These are phyloP conservation scores for Amphiura filiformis DNA, from an alignment of 35 echinoderm and acorn worm genomes.

Conservation along the genomic window DNA sequence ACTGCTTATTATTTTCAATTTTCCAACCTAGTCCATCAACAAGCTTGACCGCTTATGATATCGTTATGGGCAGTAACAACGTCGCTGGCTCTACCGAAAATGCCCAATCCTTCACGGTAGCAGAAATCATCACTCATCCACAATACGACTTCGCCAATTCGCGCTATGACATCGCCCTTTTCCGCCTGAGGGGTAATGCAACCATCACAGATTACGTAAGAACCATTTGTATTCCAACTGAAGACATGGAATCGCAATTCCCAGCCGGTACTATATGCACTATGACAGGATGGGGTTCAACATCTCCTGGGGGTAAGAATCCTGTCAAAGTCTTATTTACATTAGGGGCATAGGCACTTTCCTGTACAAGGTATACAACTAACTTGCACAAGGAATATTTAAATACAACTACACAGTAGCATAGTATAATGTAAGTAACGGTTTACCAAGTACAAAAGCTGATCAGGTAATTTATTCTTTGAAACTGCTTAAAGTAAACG, in stretches of 20 bases:
- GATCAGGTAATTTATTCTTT: no score
- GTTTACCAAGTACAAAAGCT: no score
- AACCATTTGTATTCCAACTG: constrained; percentile 32
- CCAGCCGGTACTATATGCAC: not conserved
- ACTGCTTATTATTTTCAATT: no score
- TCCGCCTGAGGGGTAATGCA: constrained; percentile 3
- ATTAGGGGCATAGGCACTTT: no score
- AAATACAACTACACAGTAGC: no score
- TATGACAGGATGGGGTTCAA: constrained; percentile 46
- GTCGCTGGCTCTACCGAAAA: not conserved
- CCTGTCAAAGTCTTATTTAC: no score
- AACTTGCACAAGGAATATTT: no score
- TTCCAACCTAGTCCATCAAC: no score
- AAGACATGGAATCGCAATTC: constrained; percentile 27
- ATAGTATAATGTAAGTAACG: no score
- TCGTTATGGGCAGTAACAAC: not conserved
- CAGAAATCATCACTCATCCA: not conserved
- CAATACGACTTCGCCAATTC: not conserved
- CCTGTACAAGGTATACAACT: no score
- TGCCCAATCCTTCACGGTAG: not conserved
- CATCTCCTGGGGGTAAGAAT: not conserved
- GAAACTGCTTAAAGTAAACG: no score
- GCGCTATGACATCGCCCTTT: constrained; percentile 30
- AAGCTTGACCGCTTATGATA: not conserved
- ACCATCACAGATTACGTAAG: constrained; percentile 37